Conservation (phyloP, 2,113 vertebrate genomes). For the Morone chrysops region DNA sequence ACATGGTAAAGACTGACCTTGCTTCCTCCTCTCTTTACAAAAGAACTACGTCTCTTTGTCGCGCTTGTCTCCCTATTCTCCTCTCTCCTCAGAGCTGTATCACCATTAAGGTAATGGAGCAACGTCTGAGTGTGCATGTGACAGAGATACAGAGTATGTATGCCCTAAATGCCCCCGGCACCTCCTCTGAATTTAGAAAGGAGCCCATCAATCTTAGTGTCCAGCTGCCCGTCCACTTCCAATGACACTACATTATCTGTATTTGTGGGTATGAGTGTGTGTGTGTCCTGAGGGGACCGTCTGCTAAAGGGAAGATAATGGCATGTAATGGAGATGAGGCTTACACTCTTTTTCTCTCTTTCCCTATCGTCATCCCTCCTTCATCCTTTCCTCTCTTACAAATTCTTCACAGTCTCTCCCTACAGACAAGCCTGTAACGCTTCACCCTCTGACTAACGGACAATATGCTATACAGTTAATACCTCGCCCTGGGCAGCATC, state of each 20-base stretch:
- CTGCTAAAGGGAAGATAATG: constrained; percentile 56
- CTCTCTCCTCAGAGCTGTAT: constrained; percentile 48
- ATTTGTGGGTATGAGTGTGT: constrained; percentile 10
- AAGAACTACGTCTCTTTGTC: constrained; percentile 43
- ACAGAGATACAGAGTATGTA: constrained; percentile 43
- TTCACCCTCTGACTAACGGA: constrained; percentile 54
- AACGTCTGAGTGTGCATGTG: constrained; percentile 43
- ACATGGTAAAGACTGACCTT: constrained; percentile 55
- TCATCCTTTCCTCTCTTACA: constrained; percentile 20
- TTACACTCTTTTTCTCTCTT: constrained; percentile 17
- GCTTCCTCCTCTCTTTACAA: constrained; percentile 32
- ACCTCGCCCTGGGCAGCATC: constrained; percentile 57
- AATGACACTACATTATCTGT: constrained; percentile 34
- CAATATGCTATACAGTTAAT: constrained; percentile 50
- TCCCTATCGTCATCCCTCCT: constrained; percentile 7
- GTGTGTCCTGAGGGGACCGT: constrained; percentile 40
- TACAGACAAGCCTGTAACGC: constrained; percentile 16
- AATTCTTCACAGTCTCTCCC: constrained; percentile 22
- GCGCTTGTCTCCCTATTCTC: constrained; percentile 11
- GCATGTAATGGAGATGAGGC: constrained; percentile 47
- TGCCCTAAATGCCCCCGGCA: constrained; percentile 61
- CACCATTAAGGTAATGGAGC: constrained; percentile 71
- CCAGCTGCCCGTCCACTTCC: constrained; percentile 33
- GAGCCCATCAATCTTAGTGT: constrained; percentile 65
- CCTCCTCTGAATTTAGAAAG: constrained; percentile 65